Conservation (phyloP, 2,797 vertebrate species). For the Thripadectes ignobilis region DNA sequence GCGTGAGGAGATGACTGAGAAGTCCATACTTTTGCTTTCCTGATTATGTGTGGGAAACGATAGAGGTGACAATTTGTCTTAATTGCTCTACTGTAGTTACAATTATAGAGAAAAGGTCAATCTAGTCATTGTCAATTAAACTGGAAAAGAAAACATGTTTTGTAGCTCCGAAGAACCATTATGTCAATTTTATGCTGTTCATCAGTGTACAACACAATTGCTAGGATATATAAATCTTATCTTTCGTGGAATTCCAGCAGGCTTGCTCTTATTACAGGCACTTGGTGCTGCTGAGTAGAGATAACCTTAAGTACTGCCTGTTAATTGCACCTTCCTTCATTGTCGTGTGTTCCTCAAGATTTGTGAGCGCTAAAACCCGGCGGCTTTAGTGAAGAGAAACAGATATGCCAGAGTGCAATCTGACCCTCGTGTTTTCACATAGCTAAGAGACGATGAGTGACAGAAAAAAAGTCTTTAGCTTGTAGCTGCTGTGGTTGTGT, state of each 20-base stretch:
- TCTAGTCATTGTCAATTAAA: slow-evolving; percentile 80
- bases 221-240: slow-evolving; percentile 70
- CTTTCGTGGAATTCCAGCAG: slow-evolving; percentile 55
- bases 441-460: not conserved
- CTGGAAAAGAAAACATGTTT: slow-evolving; percentile 65
- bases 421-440: slow-evolving; percentile 1
- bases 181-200: slow-evolving; percentile 72
- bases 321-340: slow-evolving; percentile 72
- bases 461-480: not conserved
- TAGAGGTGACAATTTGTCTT: slow-evolving; percentile 66
- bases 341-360: slow-evolving; percentile 50
- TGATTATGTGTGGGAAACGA: slow-evolving; percentile 10
- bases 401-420: not conserved
- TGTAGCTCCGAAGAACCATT: slow-evolving; percentile 66
- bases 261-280: slow-evolving; percentile 53
- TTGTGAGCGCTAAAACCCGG: slow-evolving; percentile 41
- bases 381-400: slow-evolving; percentile 17
- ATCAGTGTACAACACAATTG: slow-evolving; percentile 57
- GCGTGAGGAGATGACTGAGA: not conserved
- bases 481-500: not conserved
- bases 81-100: slow-evolving; percentile 78
- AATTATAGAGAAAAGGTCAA: slow-evolving; percentile 85
- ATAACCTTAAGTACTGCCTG: slow-evolving; percentile 69
- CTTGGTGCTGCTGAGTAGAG: slow-evolving; percentile 62
- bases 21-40: not conserved